A percentile compares a stretch with the other conserved stretches of the same genome.
These are phyloP conservation scores for Pollenia labialis DNA, from an alignment of 2,888 invertebrate genomes.

Conservation along the genomic window DNA sequence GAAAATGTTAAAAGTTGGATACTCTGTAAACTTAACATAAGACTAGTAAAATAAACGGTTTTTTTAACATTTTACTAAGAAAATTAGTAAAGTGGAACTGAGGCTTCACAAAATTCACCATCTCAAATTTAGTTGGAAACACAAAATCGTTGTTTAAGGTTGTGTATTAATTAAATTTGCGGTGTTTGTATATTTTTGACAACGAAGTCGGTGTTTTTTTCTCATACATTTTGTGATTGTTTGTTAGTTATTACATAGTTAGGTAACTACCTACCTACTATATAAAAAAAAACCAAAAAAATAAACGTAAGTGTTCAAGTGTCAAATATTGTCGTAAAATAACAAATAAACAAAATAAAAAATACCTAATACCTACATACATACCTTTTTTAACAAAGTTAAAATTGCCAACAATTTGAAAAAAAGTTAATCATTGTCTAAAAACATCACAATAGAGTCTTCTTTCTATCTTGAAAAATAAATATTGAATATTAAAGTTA, in stretches of 20 bases:
- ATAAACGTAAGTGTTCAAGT: slow-evolving; percentile 53
- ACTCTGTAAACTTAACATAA: slow-evolving; percentile 16
- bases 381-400: neutral
- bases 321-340: neutral
- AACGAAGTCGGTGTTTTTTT: slow-evolving; percentile 43
- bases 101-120: slow-evolving; percentile 39
- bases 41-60: slow-evolving; percentile 16
- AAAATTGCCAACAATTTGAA: neutral
- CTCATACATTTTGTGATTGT: slow-evolving; percentile 10
- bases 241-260: neutral
- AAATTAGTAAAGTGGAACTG: slow-evolving; percentile 1
- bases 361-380: neutral
- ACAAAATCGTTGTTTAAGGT: slow-evolving; percentile 26
- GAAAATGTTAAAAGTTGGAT: neutral
- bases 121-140: slow-evolving; percentile 59
- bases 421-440: no score
- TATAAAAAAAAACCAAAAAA: neutral
- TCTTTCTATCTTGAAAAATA: neutral
- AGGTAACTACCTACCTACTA: no score
- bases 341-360: no score
- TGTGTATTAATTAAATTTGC: neutral
- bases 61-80: slow-evolving; percentile 12
- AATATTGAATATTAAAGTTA: neutral
- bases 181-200: slow-evolving; percentile 34
- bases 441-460: neutral